A percentile compares a stretch with the other conserved stretches of the same genome.
phyloP scores from a whole-genome alignment of 2,888 invertebrate genomes.

The Schizotus pectinicornis region DNA sequence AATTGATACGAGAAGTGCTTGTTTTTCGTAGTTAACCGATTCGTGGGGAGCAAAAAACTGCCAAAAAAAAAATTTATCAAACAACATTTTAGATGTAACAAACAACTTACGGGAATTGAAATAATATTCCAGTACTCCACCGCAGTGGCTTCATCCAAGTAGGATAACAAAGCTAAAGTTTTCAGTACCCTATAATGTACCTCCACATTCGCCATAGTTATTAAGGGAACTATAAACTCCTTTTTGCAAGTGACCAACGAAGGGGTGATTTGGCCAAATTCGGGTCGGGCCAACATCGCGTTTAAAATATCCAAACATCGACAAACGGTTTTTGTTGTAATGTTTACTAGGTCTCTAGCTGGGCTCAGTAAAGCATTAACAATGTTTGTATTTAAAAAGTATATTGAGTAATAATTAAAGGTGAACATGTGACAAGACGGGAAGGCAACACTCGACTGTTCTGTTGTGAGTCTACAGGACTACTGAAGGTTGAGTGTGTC shows the following conservation, averaged over 20 bases:
- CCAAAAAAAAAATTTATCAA: constrained; percentile 2
- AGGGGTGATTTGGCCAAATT: constrained; percentile 26
- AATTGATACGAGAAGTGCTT: constrained; percentile 35
- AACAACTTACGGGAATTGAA: constrained; percentile 40
- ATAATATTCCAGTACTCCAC: constrained; percentile 38
- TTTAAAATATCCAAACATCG: constrained; percentile 42
- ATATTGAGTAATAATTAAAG: too few relatives aligned
- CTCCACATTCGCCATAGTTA: constrained; percentile 31
- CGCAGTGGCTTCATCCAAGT: constrained; percentile 37
- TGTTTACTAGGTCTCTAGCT: too few relatives aligned
- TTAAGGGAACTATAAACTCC: constrained; percentile 40
- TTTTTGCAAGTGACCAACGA: constrained; percentile 33
- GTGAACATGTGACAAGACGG: too few relatives aligned
- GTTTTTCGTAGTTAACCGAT: constrained; percentile 1
- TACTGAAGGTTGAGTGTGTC: too few relatives aligned
- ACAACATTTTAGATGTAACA: constrained; percentile 3
- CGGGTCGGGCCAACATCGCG: constrained; percentile 29
- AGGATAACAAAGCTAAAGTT: constrained; percentile 38
- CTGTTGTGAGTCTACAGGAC: too few relatives aligned
- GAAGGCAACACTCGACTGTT: too few relatives aligned
- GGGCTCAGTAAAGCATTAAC: too few relatives aligned
- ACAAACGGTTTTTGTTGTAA: constrained; percentile 36
- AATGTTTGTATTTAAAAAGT: too few relatives aligned
- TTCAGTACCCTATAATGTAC: constrained; percentile 40
- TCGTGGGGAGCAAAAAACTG: not conserved